Percentiles rank a stretch among this genome's conserved stretches.
Evolutionary conservation across 2,797 vertebrate genomes (phyloP).

Genomic region (Sebastiscus albofasciatus): DNA sequence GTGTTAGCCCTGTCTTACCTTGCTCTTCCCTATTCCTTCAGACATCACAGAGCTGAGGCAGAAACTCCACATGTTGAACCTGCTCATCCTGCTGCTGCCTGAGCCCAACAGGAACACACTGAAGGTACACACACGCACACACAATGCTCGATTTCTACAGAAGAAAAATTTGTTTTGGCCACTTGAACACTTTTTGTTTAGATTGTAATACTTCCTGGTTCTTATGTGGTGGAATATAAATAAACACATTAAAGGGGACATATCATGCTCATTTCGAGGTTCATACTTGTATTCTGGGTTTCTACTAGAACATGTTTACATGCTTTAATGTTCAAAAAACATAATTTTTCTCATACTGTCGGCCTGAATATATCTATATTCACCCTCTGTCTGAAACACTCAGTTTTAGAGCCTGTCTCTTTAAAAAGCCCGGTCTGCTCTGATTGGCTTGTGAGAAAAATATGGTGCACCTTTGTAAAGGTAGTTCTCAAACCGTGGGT

Average conservation of each 20-base stretch:
- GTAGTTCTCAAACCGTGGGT: too few relatives aligned
- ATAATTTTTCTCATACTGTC: accelerated
- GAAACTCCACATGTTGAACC: slow-evolving; percentile 91
- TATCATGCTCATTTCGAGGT: too few relatives aligned
- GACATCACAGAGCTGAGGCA: slow-evolving; percentile 90
- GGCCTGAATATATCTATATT: too few relatives aligned
- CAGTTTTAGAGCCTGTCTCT: too few relatives aligned
- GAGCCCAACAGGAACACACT: slow-evolving; percentile 91
- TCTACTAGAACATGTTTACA: too few relatives aligned
- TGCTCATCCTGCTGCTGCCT: slow-evolving; percentile 90
- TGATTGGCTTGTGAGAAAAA: too few relatives aligned
- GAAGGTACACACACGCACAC: slow-evolving; percentile 81
- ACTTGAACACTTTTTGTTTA: not conserved
- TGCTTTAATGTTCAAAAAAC: too few relatives aligned
- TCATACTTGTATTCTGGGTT: too few relatives aligned
- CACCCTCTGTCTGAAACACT: too few relatives aligned
- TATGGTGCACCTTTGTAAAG: too few relatives aligned
- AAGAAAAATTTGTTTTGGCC: not conserved
- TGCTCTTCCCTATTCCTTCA: slow-evolving; percentile 55
- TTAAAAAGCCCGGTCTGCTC: too few relatives aligned
- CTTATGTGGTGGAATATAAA: not conserved
- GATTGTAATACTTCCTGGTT: not conserved
- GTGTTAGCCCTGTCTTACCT: slow-evolving; percentile 10
- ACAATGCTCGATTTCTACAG: not conserved
- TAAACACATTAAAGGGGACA: not conserved